These are phyloP conservation scores for Centruroides sculpturatus DNA, from an alignment of 1,140 invertebrate species.

Conservation along the genomic window DNA sequence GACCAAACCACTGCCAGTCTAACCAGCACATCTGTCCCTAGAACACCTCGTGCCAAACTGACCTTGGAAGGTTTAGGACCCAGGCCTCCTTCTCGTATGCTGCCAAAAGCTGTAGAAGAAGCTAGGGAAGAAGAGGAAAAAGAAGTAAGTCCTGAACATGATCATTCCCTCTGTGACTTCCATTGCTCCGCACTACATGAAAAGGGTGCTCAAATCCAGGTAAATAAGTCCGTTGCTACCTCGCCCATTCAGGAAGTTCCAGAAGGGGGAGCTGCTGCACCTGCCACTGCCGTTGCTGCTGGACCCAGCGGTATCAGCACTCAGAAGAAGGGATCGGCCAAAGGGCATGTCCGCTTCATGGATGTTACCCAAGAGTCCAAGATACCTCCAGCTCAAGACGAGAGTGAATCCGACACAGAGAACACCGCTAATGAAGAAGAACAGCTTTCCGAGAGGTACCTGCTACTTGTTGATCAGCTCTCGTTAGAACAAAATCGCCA, in stretches of 20 bases:
- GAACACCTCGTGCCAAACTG: conserved; percentile 17
- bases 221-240: conserved; percentile 77
- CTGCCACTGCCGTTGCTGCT: conserved; percentile 7
- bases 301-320: conserved; percentile 7
- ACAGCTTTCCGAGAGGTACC: conserved; percentile 57
- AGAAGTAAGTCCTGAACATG: conserved; percentile 16
- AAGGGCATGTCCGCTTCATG: conserved; percentile 19
- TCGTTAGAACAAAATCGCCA: conserved; percentile 70
- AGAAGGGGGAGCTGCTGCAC: conserved; percentile 16
- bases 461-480: conserved; percentile 78
- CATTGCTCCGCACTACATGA: conserved; percentile 87
- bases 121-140: neutral
- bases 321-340: conserved; percentile 9
- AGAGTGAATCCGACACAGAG: conserved; percentile 80
- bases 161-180: conserved; percentile 65
- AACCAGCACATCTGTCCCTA: conserved; percentile 1
- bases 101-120: conserved; percentile 14
- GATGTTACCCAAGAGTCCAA: conserved; percentile 12
- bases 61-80: conserved; percentile 15
- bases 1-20: conserved; percentile 7
- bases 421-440: conserved; percentile 49
- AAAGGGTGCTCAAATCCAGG: conserved; percentile 72
- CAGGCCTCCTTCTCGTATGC: conserved; percentile 10
- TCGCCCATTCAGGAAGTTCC: conserved; percentile 66
- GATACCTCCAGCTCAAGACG: conserved; percentile 36